Evolutionary conservation across 2,888 invertebrate species (phyloP).

Genomic region (Serrognathus titanus): DNA sequence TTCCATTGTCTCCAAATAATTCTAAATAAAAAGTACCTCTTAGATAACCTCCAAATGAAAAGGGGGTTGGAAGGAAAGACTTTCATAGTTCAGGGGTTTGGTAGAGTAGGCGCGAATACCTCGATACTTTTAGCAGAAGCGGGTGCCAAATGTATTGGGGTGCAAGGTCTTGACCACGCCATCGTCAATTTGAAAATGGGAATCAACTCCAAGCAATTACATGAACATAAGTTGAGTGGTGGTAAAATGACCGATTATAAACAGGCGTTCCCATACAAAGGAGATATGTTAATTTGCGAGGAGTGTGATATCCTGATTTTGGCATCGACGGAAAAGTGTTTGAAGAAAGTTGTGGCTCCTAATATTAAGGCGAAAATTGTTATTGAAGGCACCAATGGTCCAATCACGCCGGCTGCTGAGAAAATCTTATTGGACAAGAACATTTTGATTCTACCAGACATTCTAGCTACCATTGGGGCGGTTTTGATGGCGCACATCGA

Average conservation of each 20-base stretch:
- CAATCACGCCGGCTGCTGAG: constrained; percentile 82
- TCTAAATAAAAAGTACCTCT: constrained; percentile 67
- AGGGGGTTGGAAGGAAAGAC: constrained; percentile 69
- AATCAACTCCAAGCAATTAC: constrained; percentile 69
- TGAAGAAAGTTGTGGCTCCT: constrained; percentile 80
- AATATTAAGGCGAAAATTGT: constrained; percentile 84
- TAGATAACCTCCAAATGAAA: constrained; percentile 61
- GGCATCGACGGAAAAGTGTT: constrained; percentile 88
- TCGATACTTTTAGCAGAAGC: constrained; percentile 63
- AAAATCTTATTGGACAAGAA: constrained; percentile 68
- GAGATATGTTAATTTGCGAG: constrained; percentile 71
- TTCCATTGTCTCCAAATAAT: constrained; percentile 71
- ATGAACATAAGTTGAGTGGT: constrained; percentile 75
- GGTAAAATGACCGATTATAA: constrained; percentile 91
- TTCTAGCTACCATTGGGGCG: constrained; percentile 75
- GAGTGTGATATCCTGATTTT: constrained; percentile 93
- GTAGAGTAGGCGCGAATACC: constrained; percentile 79
- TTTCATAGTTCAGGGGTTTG: constrained; percentile 76
- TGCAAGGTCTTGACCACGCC: constrained; percentile 64
- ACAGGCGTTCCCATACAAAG: constrained; percentile 55
- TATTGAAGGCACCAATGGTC: constrained; percentile 88
- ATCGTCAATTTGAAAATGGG: constrained; percentile 62
- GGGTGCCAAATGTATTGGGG: constrained; percentile 70
- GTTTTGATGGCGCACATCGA: constrained; percentile 91
- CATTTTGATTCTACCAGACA: constrained; percentile 76